phyloP scores from a whole-genome alignment of 92 coral and sea anemone genomes.

The Palythoa heliodiscus region DNA sequence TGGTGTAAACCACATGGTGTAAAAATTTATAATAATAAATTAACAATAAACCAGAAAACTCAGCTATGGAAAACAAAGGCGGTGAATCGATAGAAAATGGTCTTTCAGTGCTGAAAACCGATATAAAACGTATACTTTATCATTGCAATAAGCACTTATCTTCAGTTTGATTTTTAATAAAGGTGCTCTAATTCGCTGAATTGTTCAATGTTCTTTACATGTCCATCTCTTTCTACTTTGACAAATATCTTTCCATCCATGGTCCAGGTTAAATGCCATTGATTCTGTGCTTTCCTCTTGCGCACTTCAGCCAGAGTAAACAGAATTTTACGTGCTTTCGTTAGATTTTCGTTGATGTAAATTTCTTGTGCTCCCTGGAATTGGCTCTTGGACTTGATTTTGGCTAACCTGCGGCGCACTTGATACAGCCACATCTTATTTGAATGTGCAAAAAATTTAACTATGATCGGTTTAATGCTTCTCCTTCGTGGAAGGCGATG shows the following conservation, averaged over 20 bases:
- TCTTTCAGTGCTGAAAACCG: no score
- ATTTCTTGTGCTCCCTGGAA: no score
- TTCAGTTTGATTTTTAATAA: not conserved
- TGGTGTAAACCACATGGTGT: no score
- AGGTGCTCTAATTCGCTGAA: not conserved
- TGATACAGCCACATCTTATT: conserved; percentile 13
- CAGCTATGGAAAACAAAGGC: not conserved
- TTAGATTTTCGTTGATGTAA: no score
- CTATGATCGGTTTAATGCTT: not conserved
- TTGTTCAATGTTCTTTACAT: not conserved
- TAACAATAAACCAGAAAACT: no score
- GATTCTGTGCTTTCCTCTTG: conserved; percentile 6
- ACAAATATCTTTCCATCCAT: conserved; percentile 19
- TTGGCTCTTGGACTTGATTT: no score
- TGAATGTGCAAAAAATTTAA: not conserved
- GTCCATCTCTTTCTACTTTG: conserved; percentile 8
- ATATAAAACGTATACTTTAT: not conserved
- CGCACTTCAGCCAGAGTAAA: not conserved
- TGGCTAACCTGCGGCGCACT: conserved; percentile 14
- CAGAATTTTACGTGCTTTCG: conserved; percentile 3
- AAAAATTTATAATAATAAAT: no score
- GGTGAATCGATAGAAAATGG: not conserved
- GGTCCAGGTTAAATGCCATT: conserved; percentile 4
- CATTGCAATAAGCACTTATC: conserved; percentile 1
- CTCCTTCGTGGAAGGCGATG: conserved; percentile 8